These are phyloP conservation scores for Tenualosa ilisha DNA, from an alignment of 2,797 vertebrate genomes.

Conservation along the genomic window DNA sequence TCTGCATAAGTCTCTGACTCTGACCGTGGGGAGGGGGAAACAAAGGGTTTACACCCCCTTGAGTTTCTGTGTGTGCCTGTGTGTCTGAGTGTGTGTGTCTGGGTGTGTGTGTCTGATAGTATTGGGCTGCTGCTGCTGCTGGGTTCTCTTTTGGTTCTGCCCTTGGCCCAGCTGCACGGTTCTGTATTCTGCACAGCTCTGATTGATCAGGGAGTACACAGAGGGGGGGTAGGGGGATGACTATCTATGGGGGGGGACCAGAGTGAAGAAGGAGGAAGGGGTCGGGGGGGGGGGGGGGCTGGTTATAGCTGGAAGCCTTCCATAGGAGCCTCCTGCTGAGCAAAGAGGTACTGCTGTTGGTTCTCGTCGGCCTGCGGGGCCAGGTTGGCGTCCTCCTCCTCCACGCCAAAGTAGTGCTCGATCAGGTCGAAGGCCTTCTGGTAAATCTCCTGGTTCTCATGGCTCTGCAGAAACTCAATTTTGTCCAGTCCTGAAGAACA, in stretches of 20 bases:
- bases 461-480: slow-evolving; percentile 97
- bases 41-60: background rate
- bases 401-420: slow-evolving; percentile 96
- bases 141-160: slow-evolving; percentile 51
- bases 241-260: slow-evolving; percentile 21
- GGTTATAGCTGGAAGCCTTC: slow-evolving; percentile 98
- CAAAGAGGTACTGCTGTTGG: slow-evolving; percentile 97
- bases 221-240: background rate
- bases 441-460: slow-evolving; percentile 99
- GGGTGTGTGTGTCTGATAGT: slow-evolving; percentile 19
- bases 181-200: slow-evolving; percentile 35
- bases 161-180: slow-evolving; percentile 31
- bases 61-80: slow-evolving; percentile 13
- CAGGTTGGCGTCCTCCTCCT: slow-evolving; percentile 88
- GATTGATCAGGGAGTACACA: slow-evolving; percentile 37
- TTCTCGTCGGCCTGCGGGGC: slow-evolving; percentile 93
- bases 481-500: slow-evolving; percentile 87
- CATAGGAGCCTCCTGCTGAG: slow-evolving; percentile 95
- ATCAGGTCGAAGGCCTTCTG: slow-evolving; percentile 98
- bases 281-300: slow-evolving; percentile 46
- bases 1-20: slow-evolving; percentile 27
- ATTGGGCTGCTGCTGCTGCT: slow-evolving; percentile 24
- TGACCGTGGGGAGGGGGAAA: slow-evolving; percentile 1
- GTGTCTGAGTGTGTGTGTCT: too few species aligned
- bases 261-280: slow-evolving; percentile 36